phyloP scores from a whole-genome alignment of 2,797 vertebrate species.

The Emys orbicularis region DNA sequence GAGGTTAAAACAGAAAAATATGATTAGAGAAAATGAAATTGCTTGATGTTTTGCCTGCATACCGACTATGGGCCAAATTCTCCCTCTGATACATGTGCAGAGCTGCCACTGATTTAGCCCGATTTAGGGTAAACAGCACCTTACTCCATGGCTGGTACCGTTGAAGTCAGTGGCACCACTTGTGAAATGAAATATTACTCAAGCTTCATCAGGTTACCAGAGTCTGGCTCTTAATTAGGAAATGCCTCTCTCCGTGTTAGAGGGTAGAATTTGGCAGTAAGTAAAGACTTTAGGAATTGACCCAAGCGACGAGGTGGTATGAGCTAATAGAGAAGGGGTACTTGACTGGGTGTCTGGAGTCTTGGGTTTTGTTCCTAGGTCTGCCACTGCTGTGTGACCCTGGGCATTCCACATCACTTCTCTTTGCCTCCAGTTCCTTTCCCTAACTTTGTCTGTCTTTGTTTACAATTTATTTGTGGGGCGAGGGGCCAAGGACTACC shows the following conservation, averaged over 20 bases:
- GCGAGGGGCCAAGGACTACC: neutral
- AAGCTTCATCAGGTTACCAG: neutral
- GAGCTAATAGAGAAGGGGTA: neutral
- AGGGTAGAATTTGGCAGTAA: neutral
- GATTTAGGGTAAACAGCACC: neutral
- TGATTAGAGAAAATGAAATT: neutral
- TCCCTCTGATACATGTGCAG: neutral
- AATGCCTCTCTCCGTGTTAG: neutral
- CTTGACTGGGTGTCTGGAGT: neutral
- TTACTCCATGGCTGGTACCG: neutral
- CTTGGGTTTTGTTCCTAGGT: neutral
- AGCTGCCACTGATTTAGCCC: neutral
- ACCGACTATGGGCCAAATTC: neutral
- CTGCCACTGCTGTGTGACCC: neutral
- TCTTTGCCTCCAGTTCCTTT: neutral
- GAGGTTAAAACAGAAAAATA: neutral
- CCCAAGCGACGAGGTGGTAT: neutral
- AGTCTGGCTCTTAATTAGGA: neutral
- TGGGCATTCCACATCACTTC: neutral
- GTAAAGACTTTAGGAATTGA: neutral
- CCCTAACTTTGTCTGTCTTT: neutral
- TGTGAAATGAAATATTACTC: neutral
- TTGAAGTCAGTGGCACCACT: rapidly evolving
- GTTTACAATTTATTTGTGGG: neutral
- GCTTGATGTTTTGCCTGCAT: neutral